Conservation (phyloP, 53 echinoderm and acorn worm genomes). For the Henricia sp. region DNA sequence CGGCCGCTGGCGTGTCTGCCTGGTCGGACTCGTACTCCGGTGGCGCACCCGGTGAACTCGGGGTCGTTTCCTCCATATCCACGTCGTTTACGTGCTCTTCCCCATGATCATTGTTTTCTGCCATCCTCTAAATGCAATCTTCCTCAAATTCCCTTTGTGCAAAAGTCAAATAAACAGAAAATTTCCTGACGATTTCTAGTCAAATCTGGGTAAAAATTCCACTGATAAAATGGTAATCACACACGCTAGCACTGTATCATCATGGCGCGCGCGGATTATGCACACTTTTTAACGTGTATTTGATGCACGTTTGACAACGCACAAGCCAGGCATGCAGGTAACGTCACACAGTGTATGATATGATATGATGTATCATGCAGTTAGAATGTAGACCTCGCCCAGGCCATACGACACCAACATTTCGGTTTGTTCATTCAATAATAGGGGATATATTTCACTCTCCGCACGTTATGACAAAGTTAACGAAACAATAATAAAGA, state of each 20-base stretch:
- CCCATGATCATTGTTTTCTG: constrained; percentile 31
- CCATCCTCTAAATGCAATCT: constrained; percentile 7
- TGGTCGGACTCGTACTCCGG: constrained; percentile 19
- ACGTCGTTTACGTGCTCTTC: constrained; percentile 20
- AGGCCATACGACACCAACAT: constrained; percentile 35
- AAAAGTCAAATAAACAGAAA: not conserved
- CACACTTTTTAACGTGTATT: not conserved
- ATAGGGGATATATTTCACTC: no score
- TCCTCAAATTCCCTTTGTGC: not conserved
- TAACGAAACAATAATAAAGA: no score
- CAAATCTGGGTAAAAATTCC: not conserved
- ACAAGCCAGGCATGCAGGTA: not conserved
- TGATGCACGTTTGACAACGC: not conserved
- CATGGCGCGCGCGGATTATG: constrained; percentile 17
- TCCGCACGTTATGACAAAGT: no score
- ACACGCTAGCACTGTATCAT: not conserved
- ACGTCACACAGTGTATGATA: no score
- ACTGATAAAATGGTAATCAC: not conserved
- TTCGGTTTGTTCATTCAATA: constrained; percentile 13
- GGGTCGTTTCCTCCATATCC: constrained; percentile 15
- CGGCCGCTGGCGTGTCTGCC: constrained; percentile 1
- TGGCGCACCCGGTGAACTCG: constrained; percentile 6
- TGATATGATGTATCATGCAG: constrained; percentile 1
- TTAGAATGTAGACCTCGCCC: constrained; percentile 58
- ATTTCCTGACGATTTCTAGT: not conserved